Base-by-base conservation (phyloP, 2,113 vertebrate genomes). In the Periophthalmus modestus region DNA sequence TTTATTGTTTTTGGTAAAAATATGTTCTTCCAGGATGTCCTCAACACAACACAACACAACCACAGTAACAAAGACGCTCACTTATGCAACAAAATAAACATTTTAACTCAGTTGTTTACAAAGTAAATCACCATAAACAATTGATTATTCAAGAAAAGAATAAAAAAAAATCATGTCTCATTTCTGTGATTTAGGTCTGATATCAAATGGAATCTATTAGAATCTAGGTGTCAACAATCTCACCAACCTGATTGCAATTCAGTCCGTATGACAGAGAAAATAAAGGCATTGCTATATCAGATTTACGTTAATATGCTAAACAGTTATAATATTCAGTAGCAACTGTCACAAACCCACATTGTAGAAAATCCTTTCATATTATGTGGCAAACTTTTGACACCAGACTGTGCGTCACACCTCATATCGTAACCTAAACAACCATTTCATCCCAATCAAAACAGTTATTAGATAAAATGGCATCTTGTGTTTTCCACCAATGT, bases 391-490 rank as follows among this genome's bases (percentile, higher is more conserved):
- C 59, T 62, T 33, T 12, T 39, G 10, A n/a, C 34, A 65, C 62
- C 18, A 65, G 62, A 39, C 62, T 0, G 16, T 36, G 80, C 46
- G 33, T 74, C 24, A 10, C 5, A 7, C 61, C 72, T 66, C 74
- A 81, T 73, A 69, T 24, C 13, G 70, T 63, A 33, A 69, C 18
- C 19, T 80, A 72, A 83, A 82, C 36, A 33, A 74, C 69, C 72
- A 72, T 80, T 85, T 79, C 73, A 71, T 28, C 34, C 43, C 57
- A 12, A 48, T 47, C 77, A 23, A 66, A 83, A 82, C 67, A 78
- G 54, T 47, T 47, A 77, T 80, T 83, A 80, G 55, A 78, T 75
- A 83, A 82, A 88, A 80, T 39, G 71, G 54, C 23, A 74, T 69
- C 65, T 14, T 13, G 47, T 14, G 74, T 85, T 76, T 85, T 82